Evolutionary conservation across 2,888 invertebrate species (phyloP).

Genomic region (Drosophila niveifrons): DNA sequence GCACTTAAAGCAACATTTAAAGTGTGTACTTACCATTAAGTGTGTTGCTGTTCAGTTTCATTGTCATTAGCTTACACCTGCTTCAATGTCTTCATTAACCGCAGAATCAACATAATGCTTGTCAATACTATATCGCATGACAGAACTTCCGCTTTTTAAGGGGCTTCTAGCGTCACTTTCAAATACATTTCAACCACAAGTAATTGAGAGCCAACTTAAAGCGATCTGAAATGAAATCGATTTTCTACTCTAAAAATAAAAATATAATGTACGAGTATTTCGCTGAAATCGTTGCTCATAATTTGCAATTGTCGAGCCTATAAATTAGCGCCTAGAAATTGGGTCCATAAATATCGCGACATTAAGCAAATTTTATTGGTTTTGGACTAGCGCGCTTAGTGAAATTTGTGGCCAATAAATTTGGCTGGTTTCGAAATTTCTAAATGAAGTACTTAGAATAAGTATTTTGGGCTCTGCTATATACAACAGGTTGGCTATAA

Average conservation of each 20-base stretch:
- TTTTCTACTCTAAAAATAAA: conserved; percentile 34
- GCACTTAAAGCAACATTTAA: not conserved
- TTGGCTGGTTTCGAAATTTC: conserved; percentile 1
- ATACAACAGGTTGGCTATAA: conserved; percentile 61
- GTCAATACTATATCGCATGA: conserved; percentile 49
- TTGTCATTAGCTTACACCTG: conserved; percentile 65
- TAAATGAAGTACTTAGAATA: conserved; percentile 21
- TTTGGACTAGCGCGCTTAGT: conserved; percentile 38
- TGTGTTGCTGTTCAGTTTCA: not conserved
- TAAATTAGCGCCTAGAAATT: conserved; percentile 57
- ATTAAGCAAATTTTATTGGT: conserved; percentile 63
- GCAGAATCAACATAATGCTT: conserved; percentile 39
- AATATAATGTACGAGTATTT: not conserved
- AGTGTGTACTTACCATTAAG: conserved; percentile 1
- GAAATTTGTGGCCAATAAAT: conserved; percentile 59
- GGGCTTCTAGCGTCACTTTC: conserved; percentile 47
- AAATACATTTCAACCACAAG: conserved; percentile 36
- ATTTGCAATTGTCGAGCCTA: conserved; percentile 42
- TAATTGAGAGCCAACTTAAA: conserved; percentile 21
- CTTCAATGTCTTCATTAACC: conserved; percentile 57
- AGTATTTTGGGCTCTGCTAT: conserved; percentile 32
- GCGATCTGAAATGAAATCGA: conserved; percentile 19
- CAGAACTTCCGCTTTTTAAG: conserved; percentile 54
- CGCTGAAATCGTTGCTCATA: conserved; percentile 29
- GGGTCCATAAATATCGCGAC: conserved; percentile 59